Base-by-base conservation (phyloP, 1,140 invertebrate genomes). In the Lasaia peninsularis region DNA sequence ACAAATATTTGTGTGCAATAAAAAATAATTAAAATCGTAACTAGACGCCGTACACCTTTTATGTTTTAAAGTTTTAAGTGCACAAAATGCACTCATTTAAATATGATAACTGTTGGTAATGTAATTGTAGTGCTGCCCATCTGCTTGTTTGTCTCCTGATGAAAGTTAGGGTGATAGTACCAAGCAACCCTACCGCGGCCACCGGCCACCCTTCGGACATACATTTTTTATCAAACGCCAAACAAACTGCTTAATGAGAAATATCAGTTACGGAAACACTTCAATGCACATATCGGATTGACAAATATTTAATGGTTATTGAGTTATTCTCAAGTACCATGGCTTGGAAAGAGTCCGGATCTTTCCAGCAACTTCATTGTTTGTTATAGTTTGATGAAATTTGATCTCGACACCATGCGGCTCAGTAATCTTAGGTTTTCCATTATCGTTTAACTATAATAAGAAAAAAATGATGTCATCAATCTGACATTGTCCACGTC, bases 221-320 rank as follows among this genome's bases (percentile, higher is more conserved):
- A 67, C 67, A 72, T 85, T 88, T 76, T 88, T 88, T 88, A 86
- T 80, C 79, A 63, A 63, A 75, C 53, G 12, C 52, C 74, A 86
- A 86, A 81, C 73, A 84, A 74, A 68, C 67, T 63, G 53, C 57
- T 67, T 80, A 88, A 86, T 80, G 81, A 86, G 78, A 84, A 84
- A 82, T 86, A 88, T 86, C 78, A 69, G 79, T 85, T 80, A 82
- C 85, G 82, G 81, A 85, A 83, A 86, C 70, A 80, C 80, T 83
- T 73, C 58, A 68, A 61, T 60, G 64, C 71, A 63, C 69, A 73
- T 78, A 82, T 79, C 80, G 65, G 56, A 85, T 76, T 69, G 55
- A 74, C 70, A 73, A 86, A 86, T 80, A 86, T 86, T 56, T 56
- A 48, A 56, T 56, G 10, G 44, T 5, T 48, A 48, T 48, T 48